A percentile compares a stretch with the other conserved stretches of the same genome.
phyloP scores from a whole-genome alignment of 2,888 invertebrate genomes.

The Catocala nupta region DNA sequence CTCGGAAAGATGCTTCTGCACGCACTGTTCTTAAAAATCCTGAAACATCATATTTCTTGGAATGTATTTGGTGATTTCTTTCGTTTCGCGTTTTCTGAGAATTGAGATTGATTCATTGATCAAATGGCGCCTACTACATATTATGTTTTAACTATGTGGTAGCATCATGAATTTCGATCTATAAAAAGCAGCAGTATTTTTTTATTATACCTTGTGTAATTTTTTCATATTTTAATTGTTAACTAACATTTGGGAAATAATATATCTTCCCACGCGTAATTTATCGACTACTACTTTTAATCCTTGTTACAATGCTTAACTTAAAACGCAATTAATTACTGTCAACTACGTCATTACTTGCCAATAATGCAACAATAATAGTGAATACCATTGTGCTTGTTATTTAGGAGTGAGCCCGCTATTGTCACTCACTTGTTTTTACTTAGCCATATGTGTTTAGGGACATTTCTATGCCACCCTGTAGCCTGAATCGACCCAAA shows the following conservation, averaged over 20 bases:
- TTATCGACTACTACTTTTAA: background rate
- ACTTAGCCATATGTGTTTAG: constrained; percentile 71
- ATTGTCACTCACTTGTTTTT: constrained; percentile 69
- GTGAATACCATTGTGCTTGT: constrained; percentile 36
- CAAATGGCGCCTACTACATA: constrained; percentile 25
- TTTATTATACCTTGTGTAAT: too few relatives aligned
- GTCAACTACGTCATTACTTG: constrained; percentile 44
- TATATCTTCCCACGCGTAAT: constrained; percentile 1
- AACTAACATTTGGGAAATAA: too few relatives aligned
- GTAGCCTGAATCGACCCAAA: constrained; percentile 55
- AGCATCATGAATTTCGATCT: too few relatives aligned
- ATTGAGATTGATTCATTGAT: constrained; percentile 55
- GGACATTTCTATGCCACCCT: constrained; percentile 64
- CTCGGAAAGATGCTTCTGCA: constrained; percentile 6
- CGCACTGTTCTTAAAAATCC: constrained; percentile 9
- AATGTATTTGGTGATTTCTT: constrained; percentile 19
- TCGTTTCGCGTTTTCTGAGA: constrained; percentile 44
- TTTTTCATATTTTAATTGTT: too few relatives aligned
- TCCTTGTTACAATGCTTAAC: constrained; percentile 19
- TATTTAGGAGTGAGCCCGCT: constrained; percentile 45
- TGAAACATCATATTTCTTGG: constrained; percentile 17
- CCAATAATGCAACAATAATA: constrained; percentile 42
- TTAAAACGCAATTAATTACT: constrained; percentile 41
- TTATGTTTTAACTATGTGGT: background rate
- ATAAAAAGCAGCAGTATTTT: too few relatives aligned